Conservation (phyloP, 2,888 invertebrate species). For the Myopa tessellatipennis region DNA sequence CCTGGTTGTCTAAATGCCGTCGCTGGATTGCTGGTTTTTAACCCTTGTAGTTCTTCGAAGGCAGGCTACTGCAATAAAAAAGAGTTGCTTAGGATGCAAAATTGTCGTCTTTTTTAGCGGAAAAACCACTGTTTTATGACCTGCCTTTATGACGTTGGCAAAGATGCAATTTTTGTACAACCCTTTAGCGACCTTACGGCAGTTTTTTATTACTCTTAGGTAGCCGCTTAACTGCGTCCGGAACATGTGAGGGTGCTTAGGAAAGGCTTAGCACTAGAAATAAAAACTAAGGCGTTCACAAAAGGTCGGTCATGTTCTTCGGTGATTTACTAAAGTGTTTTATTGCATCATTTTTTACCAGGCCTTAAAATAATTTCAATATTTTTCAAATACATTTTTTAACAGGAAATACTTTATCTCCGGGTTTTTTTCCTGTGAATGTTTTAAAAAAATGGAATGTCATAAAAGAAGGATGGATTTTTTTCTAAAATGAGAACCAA, state of each 20-base stretch:
- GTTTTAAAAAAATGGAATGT: not conserved
- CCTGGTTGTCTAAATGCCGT: too few species aligned
- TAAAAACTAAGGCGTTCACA: not conserved
- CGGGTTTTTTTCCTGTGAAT: not conserved
- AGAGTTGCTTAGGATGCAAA: not conserved
- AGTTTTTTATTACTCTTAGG: not conserved
- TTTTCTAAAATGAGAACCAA: not conserved
- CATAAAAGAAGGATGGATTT: not conserved
- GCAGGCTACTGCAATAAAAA: not conserved
- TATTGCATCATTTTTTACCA: slow-evolving; percentile 32
- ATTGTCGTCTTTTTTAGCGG: not conserved
- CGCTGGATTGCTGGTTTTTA: too few species aligned
- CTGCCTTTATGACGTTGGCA: not conserved
- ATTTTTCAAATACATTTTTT: slow-evolving; percentile 8
- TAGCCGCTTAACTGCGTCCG: not conserved
- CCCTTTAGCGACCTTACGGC: slow-evolving; percentile 28
- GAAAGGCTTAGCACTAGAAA: not conserved
- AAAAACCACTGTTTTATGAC: not conserved
- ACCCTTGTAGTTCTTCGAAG: too few species aligned
- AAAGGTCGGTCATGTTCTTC: not conserved
- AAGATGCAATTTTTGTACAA: slow-evolving; percentile 35
- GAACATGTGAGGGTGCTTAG: not conserved
- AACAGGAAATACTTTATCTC: not conserved
- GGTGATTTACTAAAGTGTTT: slow-evolving; percentile 5
- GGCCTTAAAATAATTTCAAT: not conserved